Evolutionary conservation across 92 coral and sea anemone genomes (phyloP).

Genomic region (Epizoanthus ramosus): DNA sequence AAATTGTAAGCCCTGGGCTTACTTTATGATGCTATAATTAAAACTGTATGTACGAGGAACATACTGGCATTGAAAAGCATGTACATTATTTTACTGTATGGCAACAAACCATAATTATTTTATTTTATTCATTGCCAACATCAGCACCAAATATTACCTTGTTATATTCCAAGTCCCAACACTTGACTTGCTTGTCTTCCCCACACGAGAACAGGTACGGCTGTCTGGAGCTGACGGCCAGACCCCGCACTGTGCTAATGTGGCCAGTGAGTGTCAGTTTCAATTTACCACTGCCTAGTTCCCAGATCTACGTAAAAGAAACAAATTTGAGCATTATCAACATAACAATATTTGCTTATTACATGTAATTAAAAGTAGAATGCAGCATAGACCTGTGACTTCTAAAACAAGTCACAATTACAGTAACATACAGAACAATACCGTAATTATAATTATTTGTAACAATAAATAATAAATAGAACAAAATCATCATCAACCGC

Average conservation of each 20-base stretch:
- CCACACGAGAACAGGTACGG: conserved; percentile 98
- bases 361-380: too few relatives aligned
- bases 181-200: conserved; percentile 96
- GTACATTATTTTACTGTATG: too few relatives aligned
- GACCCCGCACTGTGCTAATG: conserved; percentile 96
- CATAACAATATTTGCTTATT: neutral
- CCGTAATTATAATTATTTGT: neutral
- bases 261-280: conserved; percentile 97
- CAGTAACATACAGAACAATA: neutral
- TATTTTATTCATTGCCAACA: neutral
- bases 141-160: conserved; percentile 57
- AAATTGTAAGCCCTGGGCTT: too few relatives aligned
- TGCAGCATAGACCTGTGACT: too few relatives aligned
- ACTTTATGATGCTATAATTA: too few relatives aligned
- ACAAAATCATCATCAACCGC: too few relatives aligned
- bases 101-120: too few relatives aligned
- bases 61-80: too few relatives aligned
- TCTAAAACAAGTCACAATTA: neutral
- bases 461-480: too few relatives aligned
- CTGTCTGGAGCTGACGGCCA: conserved; percentile 94
- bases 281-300: conserved; percentile 94
- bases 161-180: conserved; percentile 99
- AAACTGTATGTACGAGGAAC: too few relatives aligned
- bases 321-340: neutral
- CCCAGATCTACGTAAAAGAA: conserved; percentile 81